Evolutionary conservation across 2,797 vertebrate genomes (phyloP).

Genomic region (Notolepis coatsorum): DNA sequence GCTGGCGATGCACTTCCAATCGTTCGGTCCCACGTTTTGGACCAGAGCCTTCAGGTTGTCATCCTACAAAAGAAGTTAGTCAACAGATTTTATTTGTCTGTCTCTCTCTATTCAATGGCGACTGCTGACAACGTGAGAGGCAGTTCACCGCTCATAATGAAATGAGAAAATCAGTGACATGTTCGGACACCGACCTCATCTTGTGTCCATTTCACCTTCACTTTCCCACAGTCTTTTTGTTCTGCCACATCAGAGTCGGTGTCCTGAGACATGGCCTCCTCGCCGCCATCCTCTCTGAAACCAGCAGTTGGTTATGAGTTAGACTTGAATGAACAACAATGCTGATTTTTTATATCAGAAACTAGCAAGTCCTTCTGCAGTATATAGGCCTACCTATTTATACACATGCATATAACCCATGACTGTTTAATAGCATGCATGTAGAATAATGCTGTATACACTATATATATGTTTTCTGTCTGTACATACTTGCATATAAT

Average conservation of each 20-base stretch:
- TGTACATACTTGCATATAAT: too few relatives aligned
- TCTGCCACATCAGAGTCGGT: slow-evolving; percentile 92
- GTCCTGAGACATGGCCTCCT: slow-evolving; percentile 89
- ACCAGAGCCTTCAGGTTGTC: slow-evolving; percentile 91
- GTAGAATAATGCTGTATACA: too few relatives aligned
- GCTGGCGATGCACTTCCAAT: slow-evolving; percentile 93
- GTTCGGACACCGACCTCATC: slow-evolving; percentile 85
- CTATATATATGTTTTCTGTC: too few relatives aligned
- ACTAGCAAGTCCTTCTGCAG: not conserved
- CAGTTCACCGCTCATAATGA: too few relatives aligned
- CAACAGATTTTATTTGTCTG: too few relatives aligned
- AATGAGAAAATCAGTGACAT: not conserved
- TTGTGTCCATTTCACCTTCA: slow-evolving; percentile 94
- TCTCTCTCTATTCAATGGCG: too few relatives aligned
- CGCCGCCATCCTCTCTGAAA: slow-evolving; percentile 89
- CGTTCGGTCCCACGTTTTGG: slow-evolving; percentile 86
- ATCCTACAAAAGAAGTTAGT: slow-evolving; percentile 87
- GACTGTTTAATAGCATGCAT: too few relatives aligned
- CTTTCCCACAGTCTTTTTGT: slow-evolving; percentile 86
- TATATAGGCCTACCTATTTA: not conserved
- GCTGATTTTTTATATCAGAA: slow-evolving; percentile 11
- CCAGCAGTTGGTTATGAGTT: slow-evolving; percentile 19
- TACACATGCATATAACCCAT: not conserved
- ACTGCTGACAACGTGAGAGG: too few relatives aligned
- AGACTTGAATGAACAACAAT: not conserved